phyloP scores from a whole-genome alignment of 2,888 invertebrate species.

The Anthrax anthrax region DNA sequence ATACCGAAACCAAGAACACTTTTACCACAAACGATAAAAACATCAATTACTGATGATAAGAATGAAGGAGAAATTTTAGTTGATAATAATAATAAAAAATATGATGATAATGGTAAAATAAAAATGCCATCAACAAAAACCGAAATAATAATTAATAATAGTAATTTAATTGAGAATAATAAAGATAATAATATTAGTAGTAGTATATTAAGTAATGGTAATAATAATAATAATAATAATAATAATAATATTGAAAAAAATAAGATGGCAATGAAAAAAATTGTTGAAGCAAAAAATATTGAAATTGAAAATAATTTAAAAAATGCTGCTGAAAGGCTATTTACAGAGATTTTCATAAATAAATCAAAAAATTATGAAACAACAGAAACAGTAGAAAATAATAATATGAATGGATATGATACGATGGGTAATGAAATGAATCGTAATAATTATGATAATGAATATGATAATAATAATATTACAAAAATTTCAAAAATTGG shows the following conservation, averaged over 20 bases:
- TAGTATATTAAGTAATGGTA: neutral
- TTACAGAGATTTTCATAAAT: slow-evolving; percentile 31
- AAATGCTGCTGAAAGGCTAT: slow-evolving; percentile 32
- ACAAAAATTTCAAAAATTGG: slow-evolving; percentile 3
- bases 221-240: slow-evolving; percentile 1
- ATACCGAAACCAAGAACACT: slow-evolving; percentile 10
- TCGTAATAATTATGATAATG: neutral
- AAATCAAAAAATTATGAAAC: neutral
- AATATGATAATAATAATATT: neutral
- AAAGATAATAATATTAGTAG: too few species aligned
- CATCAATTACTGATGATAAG: neutral
- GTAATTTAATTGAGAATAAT: slow-evolving; percentile 4
- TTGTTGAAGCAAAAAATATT: slow-evolving; percentile 23
- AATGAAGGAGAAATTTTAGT: slow-evolving; percentile 10
- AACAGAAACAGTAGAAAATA: neutral
- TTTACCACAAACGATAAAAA: slow-evolving; percentile 1
- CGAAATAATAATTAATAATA: neutral
- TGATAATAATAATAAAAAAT: slow-evolving; percentile 16
- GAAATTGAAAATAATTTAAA: slow-evolving; percentile 32
- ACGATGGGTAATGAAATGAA: neutral
- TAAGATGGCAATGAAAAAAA: slow-evolving; percentile 3
- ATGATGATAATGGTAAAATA: slow-evolving; percentile 4
- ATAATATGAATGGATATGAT: neutral
- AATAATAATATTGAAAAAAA: slow-evolving; percentile 11
- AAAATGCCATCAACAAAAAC: neutral